A percentile compares a stretch with the other conserved stretches of the same genome.
phyloP scores from a whole-genome alignment of 2,888 invertebrate genomes.

The Drosophila macrothrix region DNA sequence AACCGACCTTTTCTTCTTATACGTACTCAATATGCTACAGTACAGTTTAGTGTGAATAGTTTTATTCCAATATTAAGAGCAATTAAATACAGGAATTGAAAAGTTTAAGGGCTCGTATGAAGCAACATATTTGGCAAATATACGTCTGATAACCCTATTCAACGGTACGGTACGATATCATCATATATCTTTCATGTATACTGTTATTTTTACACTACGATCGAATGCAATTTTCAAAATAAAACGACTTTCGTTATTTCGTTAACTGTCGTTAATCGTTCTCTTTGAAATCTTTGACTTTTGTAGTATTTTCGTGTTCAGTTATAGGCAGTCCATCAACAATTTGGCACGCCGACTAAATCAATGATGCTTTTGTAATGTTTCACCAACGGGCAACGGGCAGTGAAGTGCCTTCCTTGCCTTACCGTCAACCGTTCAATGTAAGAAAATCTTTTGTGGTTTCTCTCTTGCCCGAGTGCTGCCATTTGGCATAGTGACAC shows the following conservation, averaged over 20 bases:
- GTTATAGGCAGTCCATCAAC: constrained; percentile 7
- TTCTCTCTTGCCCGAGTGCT: constrained; percentile 3
- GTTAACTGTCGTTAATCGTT: neutral
- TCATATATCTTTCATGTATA: too few relatives aligned
- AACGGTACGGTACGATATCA: too few relatives aligned
- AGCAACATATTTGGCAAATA: neutral
- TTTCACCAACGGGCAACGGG: constrained; percentile 2
- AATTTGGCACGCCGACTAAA: constrained; percentile 39
- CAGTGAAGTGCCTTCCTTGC: constrained; percentile 5
- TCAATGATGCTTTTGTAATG: constrained; percentile 37
- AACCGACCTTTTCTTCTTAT: neutral
- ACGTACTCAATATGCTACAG: neutral
- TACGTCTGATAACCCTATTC: neutral
- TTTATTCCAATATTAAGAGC: neutral
- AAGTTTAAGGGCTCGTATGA: neutral
- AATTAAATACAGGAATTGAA: neutral
- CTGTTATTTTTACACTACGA: neutral
- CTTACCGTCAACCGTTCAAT: constrained; percentile 5
- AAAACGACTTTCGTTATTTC: neutral
- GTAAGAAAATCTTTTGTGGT: constrained; percentile 14
- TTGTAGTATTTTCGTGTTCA: neutral
- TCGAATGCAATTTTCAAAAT: neutral
- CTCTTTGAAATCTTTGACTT: neutral
- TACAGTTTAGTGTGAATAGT: neutral
- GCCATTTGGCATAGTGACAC: constrained; percentile 9